phyloP scores from a whole-genome alignment of 2,113 vertebrate species.

The Euleptes europaea region DNA sequence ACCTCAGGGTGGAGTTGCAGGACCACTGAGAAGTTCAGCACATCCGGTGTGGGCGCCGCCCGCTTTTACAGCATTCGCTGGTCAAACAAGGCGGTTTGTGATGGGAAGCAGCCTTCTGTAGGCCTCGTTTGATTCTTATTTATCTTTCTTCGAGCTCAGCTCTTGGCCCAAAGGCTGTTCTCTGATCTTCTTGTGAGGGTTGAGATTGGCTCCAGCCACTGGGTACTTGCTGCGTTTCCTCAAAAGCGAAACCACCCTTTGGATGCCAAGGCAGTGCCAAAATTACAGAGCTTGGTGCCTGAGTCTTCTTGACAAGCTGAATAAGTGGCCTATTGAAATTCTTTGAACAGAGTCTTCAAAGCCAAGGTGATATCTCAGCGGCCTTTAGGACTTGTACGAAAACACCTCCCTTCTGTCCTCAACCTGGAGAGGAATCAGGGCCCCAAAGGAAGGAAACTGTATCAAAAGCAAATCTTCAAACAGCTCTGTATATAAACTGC shows the following conservation, averaged over 20 bases:
- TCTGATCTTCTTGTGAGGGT: background rate
- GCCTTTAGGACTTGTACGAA: background rate
- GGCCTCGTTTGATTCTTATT: background rate
- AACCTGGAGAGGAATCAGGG: background rate
- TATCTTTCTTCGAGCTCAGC: background rate
- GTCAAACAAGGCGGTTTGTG: background rate
- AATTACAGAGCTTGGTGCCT: background rate
- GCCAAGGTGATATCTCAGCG: background rate
- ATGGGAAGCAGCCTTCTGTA: background rate
- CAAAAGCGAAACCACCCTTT: background rate
- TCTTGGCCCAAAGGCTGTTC: background rate
- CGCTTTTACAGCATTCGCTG: background rate
- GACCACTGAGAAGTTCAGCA: background rate
- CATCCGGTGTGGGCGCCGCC: background rate
- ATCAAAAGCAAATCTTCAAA: conserved; percentile 8
- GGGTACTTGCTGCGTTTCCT: background rate
- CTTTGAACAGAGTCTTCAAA: conserved; percentile 32
- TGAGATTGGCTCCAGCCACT: background rate
- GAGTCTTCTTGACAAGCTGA: background rate
- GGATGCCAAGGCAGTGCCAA: background rate
- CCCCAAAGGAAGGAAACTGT: background rate
- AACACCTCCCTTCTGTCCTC: conserved; percentile 2
- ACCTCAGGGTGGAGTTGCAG: background rate
- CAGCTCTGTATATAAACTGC: background rate
- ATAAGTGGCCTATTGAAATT: background rate